Evolutionary conservation across 1,140 invertebrate species (phyloP), one percentile per base, ranked within the genome.

Genomic region (Acromyrmex echinatior): DNA sequence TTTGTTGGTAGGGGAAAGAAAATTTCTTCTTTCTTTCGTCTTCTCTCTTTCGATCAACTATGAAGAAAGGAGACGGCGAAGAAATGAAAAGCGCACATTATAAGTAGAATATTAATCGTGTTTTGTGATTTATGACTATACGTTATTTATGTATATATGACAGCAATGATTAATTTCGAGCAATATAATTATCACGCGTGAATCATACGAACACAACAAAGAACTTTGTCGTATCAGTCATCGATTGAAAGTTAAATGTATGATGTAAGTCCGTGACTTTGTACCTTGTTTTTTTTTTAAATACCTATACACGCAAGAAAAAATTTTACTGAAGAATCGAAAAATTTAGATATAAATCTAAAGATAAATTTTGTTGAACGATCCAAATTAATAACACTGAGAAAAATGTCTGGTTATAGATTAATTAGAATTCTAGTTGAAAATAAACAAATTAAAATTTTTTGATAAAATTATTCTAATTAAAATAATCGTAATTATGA

Each of bases 181-280:
- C 39, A 53, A 82, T 82, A 74, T 62, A 73, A 82, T 82, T 82
- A 82, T 74, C 35, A 82, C 35, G 56, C 53, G 25, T 35, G 51
- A 49, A 49, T 74, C 68, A 62, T 45, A 49, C 35, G 25, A 73
- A 5, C 31, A 39, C 12, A 25, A 31, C 80, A 60, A 49, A 60
- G 39, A 74, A 31, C 68, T 45, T 28, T 49, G 35, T 49, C 68
- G 39, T 56, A 62, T 82, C 21, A 25, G 53, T 74, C 53, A 70
- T 68, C 21, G 21, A 81, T 73, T 71, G 7, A 31, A 18, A 35
- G 56, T 49, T 62, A 76, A 62, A 51, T 62, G 45, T 49, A 14
- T 18, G 14, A 81, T 71, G 51, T 28, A 39, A 70, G 62, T 56
- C 39, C 66, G 9, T 5, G 18, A 21, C 12, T 71, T 31, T 25